These are phyloP conservation scores for Cyprinodon tularosa DNA, from an alignment of 2,113 vertebrate species.

Conservation along the genomic window DNA sequence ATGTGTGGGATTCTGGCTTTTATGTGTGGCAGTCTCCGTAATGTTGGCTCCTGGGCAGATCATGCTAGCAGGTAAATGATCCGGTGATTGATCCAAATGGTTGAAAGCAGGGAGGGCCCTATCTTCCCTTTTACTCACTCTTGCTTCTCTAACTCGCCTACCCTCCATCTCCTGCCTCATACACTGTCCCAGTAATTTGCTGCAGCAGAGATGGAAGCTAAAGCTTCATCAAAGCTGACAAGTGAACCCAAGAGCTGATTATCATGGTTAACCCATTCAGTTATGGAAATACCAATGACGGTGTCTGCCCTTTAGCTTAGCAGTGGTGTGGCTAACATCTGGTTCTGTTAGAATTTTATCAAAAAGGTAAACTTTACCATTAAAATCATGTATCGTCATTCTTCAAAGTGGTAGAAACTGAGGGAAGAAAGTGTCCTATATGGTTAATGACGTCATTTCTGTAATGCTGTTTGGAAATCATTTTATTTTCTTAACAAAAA, in stretches of 20 bases:
- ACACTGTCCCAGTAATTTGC: slow-evolving; percentile 78
- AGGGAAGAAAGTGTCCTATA: not conserved
- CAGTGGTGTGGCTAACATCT: slow-evolving; percentile 26
- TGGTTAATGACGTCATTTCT: not conserved
- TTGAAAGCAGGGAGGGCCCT: slow-evolving; percentile 84
- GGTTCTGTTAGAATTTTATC: slow-evolving; percentile 49
- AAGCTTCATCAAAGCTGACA: slow-evolving; percentile 92
- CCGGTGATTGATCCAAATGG: slow-evolving; percentile 86
- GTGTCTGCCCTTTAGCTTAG: slow-evolving; percentile 59
- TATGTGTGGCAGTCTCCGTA: slow-evolving; percentile 82
- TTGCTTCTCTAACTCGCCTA: slow-evolving; percentile 24
- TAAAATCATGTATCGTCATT: not conserved
- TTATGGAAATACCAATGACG: slow-evolving; percentile 84
- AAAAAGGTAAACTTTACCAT: slow-evolving; percentile 29
- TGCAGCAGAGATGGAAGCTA: slow-evolving; percentile 84
- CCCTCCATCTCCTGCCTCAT: slow-evolving; percentile 51
- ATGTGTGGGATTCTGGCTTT: slow-evolving; percentile 79
- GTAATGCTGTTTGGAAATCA: not conserved
- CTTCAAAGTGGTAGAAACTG: too few relatives aligned
- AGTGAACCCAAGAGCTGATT: slow-evolving; percentile 86
- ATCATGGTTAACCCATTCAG: slow-evolving; percentile 83
- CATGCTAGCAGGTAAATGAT: slow-evolving; percentile 92
- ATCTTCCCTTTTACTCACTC: slow-evolving; percentile 54
- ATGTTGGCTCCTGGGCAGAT: slow-evolving; percentile 84
- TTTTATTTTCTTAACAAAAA: not conserved